Conservation (phyloP, 2,113 vertebrate genomes). For the Hemibates koningsi region DNA sequence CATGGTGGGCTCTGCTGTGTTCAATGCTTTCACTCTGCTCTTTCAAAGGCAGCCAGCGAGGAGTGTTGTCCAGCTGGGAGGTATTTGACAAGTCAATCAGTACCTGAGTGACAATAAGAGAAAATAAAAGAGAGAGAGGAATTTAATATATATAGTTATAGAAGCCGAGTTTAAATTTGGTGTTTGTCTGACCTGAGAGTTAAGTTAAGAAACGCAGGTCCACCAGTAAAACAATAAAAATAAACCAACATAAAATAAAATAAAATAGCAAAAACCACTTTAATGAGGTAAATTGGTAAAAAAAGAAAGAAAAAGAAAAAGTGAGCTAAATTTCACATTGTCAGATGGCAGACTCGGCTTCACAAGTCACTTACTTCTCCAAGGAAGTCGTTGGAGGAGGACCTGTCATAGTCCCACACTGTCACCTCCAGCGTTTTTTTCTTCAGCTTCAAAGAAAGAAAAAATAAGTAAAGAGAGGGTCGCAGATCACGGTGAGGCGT, state of each 20-base stretch:
- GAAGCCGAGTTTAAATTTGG: neutral
- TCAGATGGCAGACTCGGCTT: neutral
- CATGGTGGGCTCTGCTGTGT: slow-evolving; percentile 79
- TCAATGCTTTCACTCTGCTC: slow-evolving; percentile 94
- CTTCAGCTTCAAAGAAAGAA: slow-evolving; percentile 80
- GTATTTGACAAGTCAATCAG: slow-evolving; percentile 91
- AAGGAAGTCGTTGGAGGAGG: slow-evolving; percentile 96
- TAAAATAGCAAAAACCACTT: neutral
- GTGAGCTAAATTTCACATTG: neutral
- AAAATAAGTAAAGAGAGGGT: neutral
- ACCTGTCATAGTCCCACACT: slow-evolving; percentile 98
- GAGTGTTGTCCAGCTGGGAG: slow-evolving; percentile 87
- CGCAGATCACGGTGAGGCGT: neutral
- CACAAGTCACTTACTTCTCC: slow-evolving; percentile 84
- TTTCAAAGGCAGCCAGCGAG: slow-evolving; percentile 89
- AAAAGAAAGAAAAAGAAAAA: neutral
- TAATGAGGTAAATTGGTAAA: neutral
- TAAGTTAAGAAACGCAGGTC: neutral
- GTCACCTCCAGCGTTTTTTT: slow-evolving; percentile 98
- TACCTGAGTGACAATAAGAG: slow-evolving; percentile 68
- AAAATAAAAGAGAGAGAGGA: neutral
- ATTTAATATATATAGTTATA: neutral
- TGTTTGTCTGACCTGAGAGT: neutral
- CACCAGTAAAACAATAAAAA: neutral
- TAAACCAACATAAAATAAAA: neutral